Evolutionary conservation across 64 coral and sea anemone genomes (phyloP), one percentile per base, ranked within the genome.

Genomic region (Porites australiensis): DNA sequence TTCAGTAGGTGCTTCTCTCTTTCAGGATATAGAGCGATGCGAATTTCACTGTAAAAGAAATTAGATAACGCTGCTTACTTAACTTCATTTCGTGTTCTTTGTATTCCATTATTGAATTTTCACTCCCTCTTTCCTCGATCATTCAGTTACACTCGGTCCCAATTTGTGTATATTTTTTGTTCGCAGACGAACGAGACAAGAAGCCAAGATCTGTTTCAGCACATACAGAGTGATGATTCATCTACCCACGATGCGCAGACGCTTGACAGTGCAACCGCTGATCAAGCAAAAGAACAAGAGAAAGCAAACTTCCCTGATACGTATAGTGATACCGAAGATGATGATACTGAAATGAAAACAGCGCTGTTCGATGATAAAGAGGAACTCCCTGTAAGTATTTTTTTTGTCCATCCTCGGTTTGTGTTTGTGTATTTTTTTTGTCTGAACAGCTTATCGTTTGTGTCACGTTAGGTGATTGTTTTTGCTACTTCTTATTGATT

Each of bases 251-350:
- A 98, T 88, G 88, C 95, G 70, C 95, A 98, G 78, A 93, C 94
- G 65, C 92, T 96, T 61, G 98, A 99, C 48, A 96, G 94, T 96
- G 98, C 98, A 78, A 99, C 98, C 58, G 87, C 91, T 91, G 98
- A 99, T 55, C 98, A 99, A 75, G 88, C 95, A 10, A 75, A 74
- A 91, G 79, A 96, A 15, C 91, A 99, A 64, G 91, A 99, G 8
- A 89, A 85, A 52, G 88, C 74, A 78, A 78, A 79, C 44, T 84
- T 93, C 89, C 82, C 88, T 18, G 88, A 93, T 14, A 21, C 82
- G 9, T 49, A 89, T 19, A 93, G 89, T 27, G 93, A 95, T 2
- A 77, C 76, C 45, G 76, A 86, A 62, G 87, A 92, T 19, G 91
- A 94, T n/a, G 70, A 93, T 58, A 57, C 75, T 37, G 70, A 88